Evolutionary conservation across 2,888 invertebrate species (phyloP), one percentile per base, ranked within the genome.

Genomic region (Sinelater perroti): DNA sequence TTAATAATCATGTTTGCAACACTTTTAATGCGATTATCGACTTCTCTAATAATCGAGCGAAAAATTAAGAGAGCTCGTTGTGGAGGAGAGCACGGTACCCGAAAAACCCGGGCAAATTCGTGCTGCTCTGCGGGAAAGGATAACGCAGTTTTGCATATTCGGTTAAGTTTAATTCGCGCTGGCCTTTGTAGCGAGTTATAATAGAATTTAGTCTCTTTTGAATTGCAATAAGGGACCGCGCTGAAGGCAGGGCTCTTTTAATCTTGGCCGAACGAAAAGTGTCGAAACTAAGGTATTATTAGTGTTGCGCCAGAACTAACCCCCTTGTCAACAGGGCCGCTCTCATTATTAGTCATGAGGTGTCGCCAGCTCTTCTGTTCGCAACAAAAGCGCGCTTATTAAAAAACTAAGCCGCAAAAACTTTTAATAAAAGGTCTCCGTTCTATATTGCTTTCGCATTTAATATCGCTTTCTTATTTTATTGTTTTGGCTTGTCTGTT

Each of bases 361-460:
- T 70, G 69, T 70, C 65, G 61, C 55, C 55, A 28, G 45, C 56
- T 49, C 54, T 56, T 61, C 65, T 56, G 53, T 50, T 40, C 62
- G 62, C 62, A 61, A 65, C 65, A 69, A 69, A 69, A 69, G 59
- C 67, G 55, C 67, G 65, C 69, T 72, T 71, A 71, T 72, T 71
- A 70, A 72, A 73, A 72, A 70, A 70, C 67, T 66, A 67, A 66
- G 66, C 72, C 66, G 61, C 72, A 70, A 74, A 73, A 73, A 73
- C 66, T 70, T 73, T 74, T 72, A 74, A 72, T 74, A 74, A 74
- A 74, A 72, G 69, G 69, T 66, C 64, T 59, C 60, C 64, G 49
- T 42, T 49, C 70, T 70, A 69, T 70, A 72, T 70, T 69, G 68
- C 71, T 67, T 73, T 72, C 70, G 68, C 72, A 71, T 71, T 70